Evolutionary conservation across 2,888 invertebrate genomes (phyloP).

Genomic region (Cheilosia variabilis): DNA sequence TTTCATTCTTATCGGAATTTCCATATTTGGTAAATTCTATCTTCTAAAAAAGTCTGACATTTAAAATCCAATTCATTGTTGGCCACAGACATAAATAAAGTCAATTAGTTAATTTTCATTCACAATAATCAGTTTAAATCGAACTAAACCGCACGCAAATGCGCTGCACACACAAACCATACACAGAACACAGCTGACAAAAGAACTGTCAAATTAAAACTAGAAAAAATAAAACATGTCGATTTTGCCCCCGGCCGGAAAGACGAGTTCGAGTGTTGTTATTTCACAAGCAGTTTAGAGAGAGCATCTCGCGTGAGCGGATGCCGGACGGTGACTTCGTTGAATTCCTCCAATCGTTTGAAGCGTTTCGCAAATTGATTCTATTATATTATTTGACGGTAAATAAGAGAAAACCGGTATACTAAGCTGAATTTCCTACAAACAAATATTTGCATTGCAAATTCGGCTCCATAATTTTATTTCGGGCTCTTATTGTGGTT

Average conservation of each 20-base stretch:
- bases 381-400: constrained; percentile 28
- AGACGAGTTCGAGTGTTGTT: constrained; percentile 18
- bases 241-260: constrained; percentile 61
- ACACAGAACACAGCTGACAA: constrained; percentile 66
- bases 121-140: background rate
- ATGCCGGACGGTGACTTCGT: constrained; percentile 44
- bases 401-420: constrained; percentile 62
- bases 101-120: background rate
- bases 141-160: constrained; percentile 45
- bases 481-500: constrained; percentile 14
- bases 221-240: constrained; percentile 21
- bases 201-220: constrained; percentile 52
- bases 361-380: constrained; percentile 4
- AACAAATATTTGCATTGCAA: constrained; percentile 31
- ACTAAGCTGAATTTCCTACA: constrained; percentile 14
- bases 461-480: constrained; percentile 5
- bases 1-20: background rate
- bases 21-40: background rate
- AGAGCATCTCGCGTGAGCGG: constrained; percentile 62
- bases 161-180: constrained; percentile 8
- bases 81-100: too few relatives aligned
- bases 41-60: too few relatives aligned
- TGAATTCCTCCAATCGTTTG: background rate
- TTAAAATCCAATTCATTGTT: too few relatives aligned
- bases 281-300: constrained; percentile 49